Evolutionary conservation across 2,888 invertebrate species (phyloP).

Genomic region (Apamea epomidion): DNA sequence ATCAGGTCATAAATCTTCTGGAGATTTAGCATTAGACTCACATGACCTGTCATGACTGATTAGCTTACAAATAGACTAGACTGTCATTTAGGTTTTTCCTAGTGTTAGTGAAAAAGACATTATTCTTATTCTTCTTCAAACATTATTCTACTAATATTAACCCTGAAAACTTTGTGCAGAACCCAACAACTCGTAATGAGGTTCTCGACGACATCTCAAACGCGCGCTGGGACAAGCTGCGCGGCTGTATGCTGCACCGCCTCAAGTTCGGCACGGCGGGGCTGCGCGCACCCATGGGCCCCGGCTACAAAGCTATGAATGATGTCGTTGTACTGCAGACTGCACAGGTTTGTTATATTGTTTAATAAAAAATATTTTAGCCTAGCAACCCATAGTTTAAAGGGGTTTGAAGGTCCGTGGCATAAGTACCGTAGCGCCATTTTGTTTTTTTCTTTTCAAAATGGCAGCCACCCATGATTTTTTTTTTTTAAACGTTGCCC

Average conservation of each 20-base stretch:
- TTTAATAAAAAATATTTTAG: not conserved
- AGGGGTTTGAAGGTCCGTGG: not conserved
- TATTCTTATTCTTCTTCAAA: no score
- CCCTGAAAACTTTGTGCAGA: conserved; percentile 79
- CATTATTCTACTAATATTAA: not conserved
- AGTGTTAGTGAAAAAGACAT: not conserved
- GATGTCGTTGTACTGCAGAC: conserved; percentile 99
- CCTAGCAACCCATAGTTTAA: not conserved
- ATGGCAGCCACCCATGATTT: not conserved
- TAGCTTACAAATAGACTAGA: not conserved
- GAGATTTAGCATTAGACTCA: not conserved
- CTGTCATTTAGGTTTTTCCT: not conserved
- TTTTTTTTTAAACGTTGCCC: no score
- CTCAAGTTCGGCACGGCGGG: conserved; percentile 98
- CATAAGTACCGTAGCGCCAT: not conserved
- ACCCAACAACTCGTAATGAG: conserved; percentile 92
- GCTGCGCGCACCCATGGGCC: conserved; percentile 97
- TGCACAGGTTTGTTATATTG: conserved; percentile 90
- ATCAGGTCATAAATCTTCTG: not conserved
- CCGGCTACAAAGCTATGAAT: conserved; percentile 98
- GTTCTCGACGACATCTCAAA: conserved; percentile 90
- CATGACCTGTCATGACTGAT: not conserved
- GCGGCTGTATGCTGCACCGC: conserved; percentile 92
- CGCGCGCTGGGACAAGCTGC: conserved; percentile 91
- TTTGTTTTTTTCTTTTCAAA: not conserved